Evolutionary conservation across 2,888 invertebrate genomes (phyloP), one percentile per base, ranked within the genome.

Genomic region (Antheraea yamamai): DNA sequence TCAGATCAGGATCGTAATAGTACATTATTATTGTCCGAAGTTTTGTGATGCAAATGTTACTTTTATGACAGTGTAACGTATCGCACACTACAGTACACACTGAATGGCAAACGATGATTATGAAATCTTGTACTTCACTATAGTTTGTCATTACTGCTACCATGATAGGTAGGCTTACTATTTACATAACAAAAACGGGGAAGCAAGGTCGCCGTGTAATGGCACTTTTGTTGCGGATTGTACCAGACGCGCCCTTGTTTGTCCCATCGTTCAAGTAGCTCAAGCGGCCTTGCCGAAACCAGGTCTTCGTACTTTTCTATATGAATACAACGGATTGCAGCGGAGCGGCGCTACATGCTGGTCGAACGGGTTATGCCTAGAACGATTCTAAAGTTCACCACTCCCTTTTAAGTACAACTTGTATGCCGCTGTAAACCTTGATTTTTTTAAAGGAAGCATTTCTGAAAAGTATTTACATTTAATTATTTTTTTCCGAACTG

Each of bases 231-330:
- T 83, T 83, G 83, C 78, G 81, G 84, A 71, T 35, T 70, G 70
- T 83, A 84, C 83, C 83, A 77, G 81, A 73, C 87, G 80, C 86
- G 39, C 88, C 88, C 75, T 35, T 88, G 81, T 88, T 88, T 88
- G 82, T 81, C 71, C 85, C 83, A 87, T 87, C 87, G 80, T 80
- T 88, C 85, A 87, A 66, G 64, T 30, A 30, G 64, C 75, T 73
- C 74, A 76, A 72, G 80, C 78, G 81, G 79, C 83, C 82, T 81
- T 82, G 81, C 75, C 74, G 23, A 39, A 71, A 75, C 64, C 35
- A 23, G 39, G 58, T 66, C 64, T 66, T 66, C 58, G 30, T 66
- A 26, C 73, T 66, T 55, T 23, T 12, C 70, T 39, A 14, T 18
- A 55, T 39, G 52, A 55, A 58, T 70, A 58, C 35, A 58, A 66